Base-by-base conservation (phyloP, 2,797 vertebrate species). In the Semotilus atromaculatus region DNA sequence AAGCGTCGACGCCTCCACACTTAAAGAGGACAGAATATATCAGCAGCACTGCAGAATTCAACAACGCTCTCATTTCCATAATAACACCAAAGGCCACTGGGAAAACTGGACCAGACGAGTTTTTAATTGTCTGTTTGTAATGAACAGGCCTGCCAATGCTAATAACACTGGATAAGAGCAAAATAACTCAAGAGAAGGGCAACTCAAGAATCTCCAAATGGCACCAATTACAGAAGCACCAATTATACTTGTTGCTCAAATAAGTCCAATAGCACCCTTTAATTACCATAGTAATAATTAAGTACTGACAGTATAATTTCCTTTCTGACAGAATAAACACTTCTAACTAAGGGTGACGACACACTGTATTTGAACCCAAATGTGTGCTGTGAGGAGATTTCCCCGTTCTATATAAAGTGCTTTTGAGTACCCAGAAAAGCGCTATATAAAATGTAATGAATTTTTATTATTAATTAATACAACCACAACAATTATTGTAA, bases 121-220 rank as follows among this genome's bases (percentile, higher is more conserved):
- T 36, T 36, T 43, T 81, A 81, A 81, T 81, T 81, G 79, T 70
- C 79, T 81, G 34, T 40, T 79, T 34, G 51, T 74, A 64, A 73
- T 48, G 81, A 82, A 64, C 81, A 48, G 19, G 40, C 9, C 81
- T 82, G 70, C 14, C 81, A 82, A 40, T 18, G 55, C 29, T 82
- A 62, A 48, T 82, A 64, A 48, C 29, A 8, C 26, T 34, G 38
- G 38, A 68, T 82, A 23, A 29, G 19, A 82, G 68, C 53, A 31
- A 72, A 81, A 82, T 72, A 45, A 60, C 26, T 34, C 7, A 40
- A 21, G 36, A 60, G 40, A 48, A 34, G n/a, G 29, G 14, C 5
- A 29, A 62, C 38, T 23, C 55, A 13, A 73, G 38, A 53, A 51
- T 82, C 13, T 74, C 58, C 5, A 64, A 64, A 18, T 62, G 29